phyloP scores from a whole-genome alignment of 2,113 vertebrate genomes.

The Emydocephalus ijimae region DNA sequence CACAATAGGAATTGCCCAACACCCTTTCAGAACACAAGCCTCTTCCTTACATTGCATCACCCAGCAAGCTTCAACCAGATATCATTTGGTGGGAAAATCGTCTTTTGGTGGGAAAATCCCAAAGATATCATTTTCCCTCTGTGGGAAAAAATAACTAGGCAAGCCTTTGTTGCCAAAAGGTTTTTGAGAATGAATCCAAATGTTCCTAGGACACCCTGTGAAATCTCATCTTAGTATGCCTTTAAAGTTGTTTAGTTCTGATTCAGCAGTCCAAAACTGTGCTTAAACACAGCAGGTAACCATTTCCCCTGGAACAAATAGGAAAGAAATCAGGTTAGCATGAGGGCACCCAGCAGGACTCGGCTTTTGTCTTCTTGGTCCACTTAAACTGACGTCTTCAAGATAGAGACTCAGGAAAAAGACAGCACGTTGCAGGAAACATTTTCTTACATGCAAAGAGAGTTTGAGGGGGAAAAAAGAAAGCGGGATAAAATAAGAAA shows the following conservation, averaged over 20 bases:
- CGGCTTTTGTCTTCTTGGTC: constrained; percentile 74
- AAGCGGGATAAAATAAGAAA: constrained; percentile 67
- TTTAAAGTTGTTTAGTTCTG: constrained; percentile 74
- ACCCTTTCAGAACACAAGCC: no score
- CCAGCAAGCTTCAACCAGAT: no score
- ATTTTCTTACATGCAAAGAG: constrained; percentile 78
- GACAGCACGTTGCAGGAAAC: constrained; percentile 80
- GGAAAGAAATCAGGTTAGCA: constrained; percentile 80
- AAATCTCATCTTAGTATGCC: constrained; percentile 68
- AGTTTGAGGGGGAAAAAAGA: constrained; percentile 62
- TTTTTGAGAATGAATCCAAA: constrained; percentile 61
- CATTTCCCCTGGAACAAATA: constrained; percentile 76
- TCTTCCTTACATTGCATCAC: no score
- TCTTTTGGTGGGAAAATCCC: no score
- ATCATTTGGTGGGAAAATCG: no score
- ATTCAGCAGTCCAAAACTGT: constrained; percentile 74
- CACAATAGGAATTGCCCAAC: no score
- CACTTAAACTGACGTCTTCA: constrained; percentile 78
- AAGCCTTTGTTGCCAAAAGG: constrained; percentile 49
- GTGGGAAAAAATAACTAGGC: constrained; percentile 61
- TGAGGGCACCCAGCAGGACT: constrained; percentile 76
- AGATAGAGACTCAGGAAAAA: constrained; percentile 76
- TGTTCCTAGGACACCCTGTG: constrained; percentile 58
- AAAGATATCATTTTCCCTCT: no score
- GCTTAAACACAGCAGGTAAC: constrained; percentile 74